A percentile compares a stretch with the other conserved stretches of the same genome.
These are phyloP conservation scores for Drosophila quadrilineata DNA, from an alignment of 1,140 invertebrate genomes.

Conservation along the genomic window DNA sequence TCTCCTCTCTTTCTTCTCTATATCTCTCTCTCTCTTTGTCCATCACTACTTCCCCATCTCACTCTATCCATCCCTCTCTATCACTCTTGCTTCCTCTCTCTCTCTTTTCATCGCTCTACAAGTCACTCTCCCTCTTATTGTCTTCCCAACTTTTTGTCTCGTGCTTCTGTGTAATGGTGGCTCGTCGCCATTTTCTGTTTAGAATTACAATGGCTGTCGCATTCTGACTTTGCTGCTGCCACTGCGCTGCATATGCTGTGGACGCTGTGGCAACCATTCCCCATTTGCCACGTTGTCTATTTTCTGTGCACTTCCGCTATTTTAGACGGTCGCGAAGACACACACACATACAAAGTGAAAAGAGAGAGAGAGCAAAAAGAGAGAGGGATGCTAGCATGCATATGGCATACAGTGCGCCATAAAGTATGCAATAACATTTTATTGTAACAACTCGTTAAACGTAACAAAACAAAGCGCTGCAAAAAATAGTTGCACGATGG, in stretches of 20 bases:
- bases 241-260: conserved; percentile 32
- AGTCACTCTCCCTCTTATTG: background rate
- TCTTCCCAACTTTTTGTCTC: too few relatives aligned
- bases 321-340: conserved; percentile 15
- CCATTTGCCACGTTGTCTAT: conserved; percentile 33
- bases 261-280: conserved; percentile 29
- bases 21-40: too few relatives aligned
- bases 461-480: conserved; percentile 39
- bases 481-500: background rate
- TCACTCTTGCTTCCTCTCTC: too few relatives aligned
- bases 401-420: conserved; percentile 24
- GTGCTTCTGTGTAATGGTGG: conserved; percentile 31
- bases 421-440: conserved; percentile 74
- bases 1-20: too few relatives aligned
- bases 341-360: conserved; percentile 6
- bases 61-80: too few relatives aligned
- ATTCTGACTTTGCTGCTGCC: background rate
- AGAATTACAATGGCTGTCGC: conserved; percentile 44
- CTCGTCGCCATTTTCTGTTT: conserved; percentile 51
- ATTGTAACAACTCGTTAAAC: conserved; percentile 71
- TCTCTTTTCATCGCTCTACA: background rate
- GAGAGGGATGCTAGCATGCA: too few relatives aligned
- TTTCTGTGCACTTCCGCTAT: conserved; percentile 30
- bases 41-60: too few relatives aligned
- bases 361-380: too few relatives aligned